Conservation (phyloP, 1,140 invertebrate genomes). For the Leptinotarsa lineolata region DNA sequence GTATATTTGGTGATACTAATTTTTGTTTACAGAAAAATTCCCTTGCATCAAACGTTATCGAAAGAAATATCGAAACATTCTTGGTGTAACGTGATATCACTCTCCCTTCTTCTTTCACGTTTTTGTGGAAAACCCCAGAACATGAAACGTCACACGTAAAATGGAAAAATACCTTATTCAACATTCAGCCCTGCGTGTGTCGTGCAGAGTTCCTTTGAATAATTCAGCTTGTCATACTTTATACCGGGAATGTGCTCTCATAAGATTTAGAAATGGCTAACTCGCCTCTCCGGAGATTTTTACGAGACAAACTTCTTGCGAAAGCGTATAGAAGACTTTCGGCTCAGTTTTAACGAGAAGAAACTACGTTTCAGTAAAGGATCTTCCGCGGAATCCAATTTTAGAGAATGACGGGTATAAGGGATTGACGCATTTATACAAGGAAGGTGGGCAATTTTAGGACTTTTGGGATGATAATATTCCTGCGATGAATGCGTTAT, state of each 20-base stretch:
- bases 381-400: not conserved
- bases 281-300: slow-evolving; percentile 15
- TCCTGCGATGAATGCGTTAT: no score
- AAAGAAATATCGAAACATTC: no score
- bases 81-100: no score
- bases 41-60: no score
- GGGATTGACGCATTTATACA: not conserved
- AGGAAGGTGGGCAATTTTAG: not conserved
- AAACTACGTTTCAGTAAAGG: not conserved
- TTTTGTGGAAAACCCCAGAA: not conserved
- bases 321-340: slow-evolving; percentile 15
- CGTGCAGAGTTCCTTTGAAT: slow-evolving; percentile 21
- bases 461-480: no score
- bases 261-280: slow-evolving; percentile 25
- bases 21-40: no score
- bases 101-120: no score
- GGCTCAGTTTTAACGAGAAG: slow-evolving; percentile 16
- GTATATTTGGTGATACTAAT: no score
- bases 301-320: slow-evolving; percentile 24
- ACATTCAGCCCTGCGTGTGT: slow-evolving; percentile 22
- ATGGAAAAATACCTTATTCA: slow-evolving; percentile 22
- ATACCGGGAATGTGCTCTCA: slow-evolving; percentile 24
- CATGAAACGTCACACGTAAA: slow-evolving; percentile 17
- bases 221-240: slow-evolving; percentile 29
- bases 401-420: not conserved